These are phyloP conservation scores for Temnothorax curvispinosus DNA, from an alignment of 1,140 invertebrate genomes.

Conservation along the genomic window DNA sequence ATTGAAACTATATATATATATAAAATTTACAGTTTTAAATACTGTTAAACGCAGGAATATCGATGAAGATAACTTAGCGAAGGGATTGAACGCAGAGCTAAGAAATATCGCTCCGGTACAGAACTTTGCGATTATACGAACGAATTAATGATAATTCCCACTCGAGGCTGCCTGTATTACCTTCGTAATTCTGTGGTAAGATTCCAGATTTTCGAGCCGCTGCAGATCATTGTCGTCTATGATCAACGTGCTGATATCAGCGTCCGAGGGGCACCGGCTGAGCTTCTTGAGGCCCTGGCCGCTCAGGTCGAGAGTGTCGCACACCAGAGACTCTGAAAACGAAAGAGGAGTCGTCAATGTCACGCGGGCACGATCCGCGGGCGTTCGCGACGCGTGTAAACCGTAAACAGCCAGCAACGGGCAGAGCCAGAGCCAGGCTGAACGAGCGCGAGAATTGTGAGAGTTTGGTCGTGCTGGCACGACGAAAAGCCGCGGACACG, in stretches of 20 bases:
- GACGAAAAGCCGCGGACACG: neutral
- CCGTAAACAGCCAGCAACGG: conserved; percentile 25
- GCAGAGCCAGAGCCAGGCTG: conserved; percentile 17
- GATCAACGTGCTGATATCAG: conserved; percentile 91
- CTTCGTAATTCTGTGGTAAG: conserved; percentile 92
- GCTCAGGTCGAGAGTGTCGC: conserved; percentile 88
- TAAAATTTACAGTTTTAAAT: conserved; percentile 14
- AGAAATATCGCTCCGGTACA: neutral
- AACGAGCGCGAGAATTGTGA: neutral
- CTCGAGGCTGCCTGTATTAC: conserved; percentile 83
- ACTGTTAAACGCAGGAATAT: neutral
- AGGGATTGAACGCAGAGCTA: neutral
- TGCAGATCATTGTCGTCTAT: conserved; percentile 95
- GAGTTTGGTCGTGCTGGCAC: neutral
- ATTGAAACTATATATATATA: neutral
- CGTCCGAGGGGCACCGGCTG: conserved; percentile 88
- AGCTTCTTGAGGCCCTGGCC: conserved; percentile 91
- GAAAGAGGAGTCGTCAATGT: neutral
- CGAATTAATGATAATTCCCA: neutral
- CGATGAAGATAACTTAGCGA: neutral
- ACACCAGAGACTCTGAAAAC: conserved; percentile 74
- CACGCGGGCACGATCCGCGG: conserved; percentile 19
- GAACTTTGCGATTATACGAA: neutral
- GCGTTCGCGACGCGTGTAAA: neutral
- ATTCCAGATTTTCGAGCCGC: conserved; percentile 94